Evolutionary conservation across 2,113 vertebrate species (phyloP), one percentile per base, ranked within the genome.

Genomic region (Cacatua alba): DNA sequence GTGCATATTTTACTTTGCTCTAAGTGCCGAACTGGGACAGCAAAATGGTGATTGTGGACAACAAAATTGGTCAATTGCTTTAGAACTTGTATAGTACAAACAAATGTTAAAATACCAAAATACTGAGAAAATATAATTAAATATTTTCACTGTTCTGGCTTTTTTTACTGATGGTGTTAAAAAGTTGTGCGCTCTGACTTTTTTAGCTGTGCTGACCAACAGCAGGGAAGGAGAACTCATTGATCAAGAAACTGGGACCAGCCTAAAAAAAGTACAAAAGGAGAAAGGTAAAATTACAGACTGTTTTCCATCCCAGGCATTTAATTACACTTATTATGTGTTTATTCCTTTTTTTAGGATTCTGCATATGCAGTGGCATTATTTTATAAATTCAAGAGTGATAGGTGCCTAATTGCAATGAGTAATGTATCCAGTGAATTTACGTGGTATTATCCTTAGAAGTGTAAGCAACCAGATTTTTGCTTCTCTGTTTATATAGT

Each of bases 241-340:
- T 96, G 98, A 98, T 82, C 97, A 98, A 94, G 98, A 99, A 88
- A 97, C 97, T 89, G 98, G 97, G 92, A 97, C 98, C 88, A 98
- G 97, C 95, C 97, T 98, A 97, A 99, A 99, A 98, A 99, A 98
- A 97, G 98, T 98, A 77, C 98, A 98, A 80, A 99, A 98, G 92
- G 98, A 99, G 95, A 99, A 99, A 99, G 99, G 99, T 99, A 98
- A 97, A 92, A 93, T 75, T 29, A 49, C 59, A 68, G 29, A 11
- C 90, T 86, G 4, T 64, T 84, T 88, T 80, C n/a, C 39, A 28
- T 80, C 21, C 59, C 48, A n/a, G 55, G 8, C 60, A 25, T 88
- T 92, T 90, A 70, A 67, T 92, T 89, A 9, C 31, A 37, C 48
- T 86, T 81, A 37, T 2, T 62, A 37, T 1, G 3, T 25, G 15